Evolutionary conservation across 2,797 vertebrate genomes (phyloP).

Genomic region (Artibeus jamaicensis): DNA sequence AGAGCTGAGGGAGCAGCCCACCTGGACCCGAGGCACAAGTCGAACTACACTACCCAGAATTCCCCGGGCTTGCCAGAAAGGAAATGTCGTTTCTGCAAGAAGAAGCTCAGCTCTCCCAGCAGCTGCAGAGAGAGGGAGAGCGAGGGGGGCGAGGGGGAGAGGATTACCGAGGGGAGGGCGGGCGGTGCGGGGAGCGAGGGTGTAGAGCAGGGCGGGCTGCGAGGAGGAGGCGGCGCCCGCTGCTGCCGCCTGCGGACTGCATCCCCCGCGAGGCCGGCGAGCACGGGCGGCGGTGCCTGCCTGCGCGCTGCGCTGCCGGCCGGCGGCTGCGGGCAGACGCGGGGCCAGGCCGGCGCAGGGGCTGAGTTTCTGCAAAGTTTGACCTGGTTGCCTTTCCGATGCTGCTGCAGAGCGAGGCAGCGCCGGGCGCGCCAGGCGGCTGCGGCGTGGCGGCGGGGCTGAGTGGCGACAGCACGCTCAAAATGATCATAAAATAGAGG

Average conservation of each 20-base stretch:
- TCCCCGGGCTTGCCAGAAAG: slow-evolving; percentile 54
- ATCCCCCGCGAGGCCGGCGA: slow-evolving; percentile 44
- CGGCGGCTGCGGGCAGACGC: slow-evolving; percentile 39
- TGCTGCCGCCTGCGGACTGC: slow-evolving; percentile 56
- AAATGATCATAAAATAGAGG: slow-evolving; percentile 72
- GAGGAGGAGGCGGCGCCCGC: slow-evolving; percentile 38
- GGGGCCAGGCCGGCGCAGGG: slow-evolving; percentile 41
- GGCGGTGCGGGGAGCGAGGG: slow-evolving; percentile 47
- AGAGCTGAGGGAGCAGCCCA: not conserved
- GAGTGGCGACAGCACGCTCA: slow-evolving; percentile 46
- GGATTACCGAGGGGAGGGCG: slow-evolving; percentile 40
- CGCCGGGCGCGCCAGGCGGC: slow-evolving; percentile 60
- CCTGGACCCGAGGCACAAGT: not conserved
- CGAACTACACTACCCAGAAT: slow-evolving; percentile 85
- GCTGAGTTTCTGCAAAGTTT: slow-evolving; percentile 84
- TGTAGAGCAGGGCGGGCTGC: slow-evolving; percentile 45
- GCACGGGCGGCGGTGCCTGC: slow-evolving; percentile 17
- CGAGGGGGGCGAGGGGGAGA: slow-evolving; percentile 48
- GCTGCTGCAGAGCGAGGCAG: slow-evolving; percentile 66
- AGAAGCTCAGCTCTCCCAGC: slow-evolving; percentile 45
- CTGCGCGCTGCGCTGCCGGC: slow-evolving; percentile 52
- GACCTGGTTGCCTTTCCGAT: slow-evolving; percentile 86
- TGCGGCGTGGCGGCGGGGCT: slow-evolving; percentile 49
- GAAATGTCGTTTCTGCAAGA: slow-evolving; percentile 70
- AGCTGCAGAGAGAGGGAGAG: slow-evolving; percentile 59